Base-by-base conservation (phyloP, 2,888 invertebrate species). In the Hirtodrosophila histrioides region DNA sequence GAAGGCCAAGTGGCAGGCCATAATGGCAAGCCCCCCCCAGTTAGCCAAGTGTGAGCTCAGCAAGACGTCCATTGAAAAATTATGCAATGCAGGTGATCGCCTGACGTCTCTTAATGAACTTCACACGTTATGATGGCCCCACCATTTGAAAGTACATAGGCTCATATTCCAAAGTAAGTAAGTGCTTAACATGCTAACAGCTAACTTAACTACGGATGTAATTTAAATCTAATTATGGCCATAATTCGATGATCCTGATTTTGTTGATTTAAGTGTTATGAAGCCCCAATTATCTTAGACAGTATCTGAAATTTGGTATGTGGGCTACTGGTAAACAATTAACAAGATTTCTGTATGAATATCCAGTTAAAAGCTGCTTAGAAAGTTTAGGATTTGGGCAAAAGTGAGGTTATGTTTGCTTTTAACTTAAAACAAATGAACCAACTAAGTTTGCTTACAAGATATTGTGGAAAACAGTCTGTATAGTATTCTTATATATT, bases 21-120 rank as follows among this genome's bases (percentile, higher is more conserved):
- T 85, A 80, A 86, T 62, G 58, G 56, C 29, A 46, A 69, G 31
- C n/a, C 10, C 29, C 5, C 9, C 29, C 40, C 36, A 10, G 61
- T 31, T 8, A 43, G 41, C 41, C 54, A 54, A 35, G 66, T 68
- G 48, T 33, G 35, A 31, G 54, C 70, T 4, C 75, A 70, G 73
- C 73, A 31, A 58, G 76, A 11, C 11, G 29, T 11, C 53, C 66
- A 63, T 66, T 71, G 50, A 69, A 63, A 73, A 58, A 73, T 77
- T 69, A 75, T 63, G 77, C 77, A 77, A 67, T 68, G 68, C 73
- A 69, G 73, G 54, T 77, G 77, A 71, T 77, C 77, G 69, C 77
- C 64, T 75, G 73, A 65, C 65, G 69, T 58, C 60, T 75, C 66
- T 76, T 76, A 75, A 75, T 75, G 74, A 75, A 75, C 74, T 75